phyloP scores from a whole-genome alignment of 2,888 invertebrate species.

The Diaphora mendica region DNA sequence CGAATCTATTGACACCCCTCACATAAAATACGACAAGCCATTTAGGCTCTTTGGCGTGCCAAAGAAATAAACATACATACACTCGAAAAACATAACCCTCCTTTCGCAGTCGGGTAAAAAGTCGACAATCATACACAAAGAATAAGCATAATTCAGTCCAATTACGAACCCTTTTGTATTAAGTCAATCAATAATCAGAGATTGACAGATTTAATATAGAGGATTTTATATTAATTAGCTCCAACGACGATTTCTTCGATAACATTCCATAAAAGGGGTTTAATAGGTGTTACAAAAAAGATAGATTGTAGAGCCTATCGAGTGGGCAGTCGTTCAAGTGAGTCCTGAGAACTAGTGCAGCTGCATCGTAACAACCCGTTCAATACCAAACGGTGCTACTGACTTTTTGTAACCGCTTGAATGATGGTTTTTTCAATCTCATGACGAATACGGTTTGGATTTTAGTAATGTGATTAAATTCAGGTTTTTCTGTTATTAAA shows the following conservation, averaged over 20 bases:
- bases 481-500: neutral
- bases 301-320: slow-evolving; percentile 21
- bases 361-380: slow-evolving; percentile 39
- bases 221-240: neutral
- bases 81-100: no score
- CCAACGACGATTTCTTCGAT: slow-evolving; percentile 1
- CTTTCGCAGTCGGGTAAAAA: no score
- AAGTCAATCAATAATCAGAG: no score
- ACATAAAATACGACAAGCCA: no score
- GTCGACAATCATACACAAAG: no score
- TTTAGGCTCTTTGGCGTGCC: no score
- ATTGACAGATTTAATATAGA: no score
- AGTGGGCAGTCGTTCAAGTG: slow-evolving; percentile 37
- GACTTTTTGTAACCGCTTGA: slow-evolving; percentile 41
- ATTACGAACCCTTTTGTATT: neutral
- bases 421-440: slow-evolving; percentile 31
- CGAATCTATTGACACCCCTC: no score
- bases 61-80: no score
- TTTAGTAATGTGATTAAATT: slow-evolving; percentile 22
- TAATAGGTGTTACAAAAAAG: slow-evolving; percentile 35
- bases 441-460: slow-evolving; percentile 26
- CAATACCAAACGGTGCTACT: slow-evolving; percentile 42
- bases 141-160: neutral
- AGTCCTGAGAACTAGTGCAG: slow-evolving; percentile 27
- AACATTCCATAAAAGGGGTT: slow-evolving; percentile 22